A percentile compares a stretch with the other conserved stretches of the same genome.
phyloP scores from a whole-genome alignment of 1,140 invertebrate genomes.

The Drosophila saltans region DNA sequence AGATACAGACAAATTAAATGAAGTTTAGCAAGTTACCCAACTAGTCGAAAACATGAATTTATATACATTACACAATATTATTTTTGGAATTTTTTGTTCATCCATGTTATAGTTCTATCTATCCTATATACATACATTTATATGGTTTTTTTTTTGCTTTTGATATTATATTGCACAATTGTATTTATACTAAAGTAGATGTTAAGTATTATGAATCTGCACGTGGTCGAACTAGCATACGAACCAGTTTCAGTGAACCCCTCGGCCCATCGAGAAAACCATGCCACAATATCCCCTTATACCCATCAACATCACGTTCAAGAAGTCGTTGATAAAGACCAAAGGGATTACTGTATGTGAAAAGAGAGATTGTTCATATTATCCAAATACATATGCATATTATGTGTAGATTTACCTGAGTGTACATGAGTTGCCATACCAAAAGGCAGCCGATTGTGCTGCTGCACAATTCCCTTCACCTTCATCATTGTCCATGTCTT shows the following conservation, averaged over 20 bases:
- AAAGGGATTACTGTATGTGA: slow-evolving; percentile 55
- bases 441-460: slow-evolving; percentile 61
- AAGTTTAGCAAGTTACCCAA: slow-evolving; percentile 44
- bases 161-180: slow-evolving; percentile 19
- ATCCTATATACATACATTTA: slow-evolving; percentile 13
- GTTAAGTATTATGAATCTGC: background rate
- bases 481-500: slow-evolving; percentile 61
- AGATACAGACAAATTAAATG: slow-evolving; percentile 56
- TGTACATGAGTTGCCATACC: slow-evolving; percentile 59
- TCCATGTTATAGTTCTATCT: background rate
- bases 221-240: slow-evolving; percentile 60
- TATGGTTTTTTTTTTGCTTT: background rate
- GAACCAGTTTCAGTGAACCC: slow-evolving; percentile 59
- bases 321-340: slow-evolving; percentile 57
- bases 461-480: slow-evolving; percentile 57
- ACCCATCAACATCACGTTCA: slow-evolving; percentile 57
- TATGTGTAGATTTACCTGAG: slow-evolving; percentile 39
- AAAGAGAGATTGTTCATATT: background rate
- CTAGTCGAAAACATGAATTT: background rate
- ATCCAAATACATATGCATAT: background rate
- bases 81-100: background rate
- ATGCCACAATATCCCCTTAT: slow-evolving; percentile 62
- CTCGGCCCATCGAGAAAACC: slow-evolving; percentile 68
- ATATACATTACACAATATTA: slow-evolving; percentile 12
- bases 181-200: slow-evolving; percentile 9